Evolutionary conservation across 2,797 vertebrate species (phyloP).

Genomic region (Micromesistius poutassou): DNA sequence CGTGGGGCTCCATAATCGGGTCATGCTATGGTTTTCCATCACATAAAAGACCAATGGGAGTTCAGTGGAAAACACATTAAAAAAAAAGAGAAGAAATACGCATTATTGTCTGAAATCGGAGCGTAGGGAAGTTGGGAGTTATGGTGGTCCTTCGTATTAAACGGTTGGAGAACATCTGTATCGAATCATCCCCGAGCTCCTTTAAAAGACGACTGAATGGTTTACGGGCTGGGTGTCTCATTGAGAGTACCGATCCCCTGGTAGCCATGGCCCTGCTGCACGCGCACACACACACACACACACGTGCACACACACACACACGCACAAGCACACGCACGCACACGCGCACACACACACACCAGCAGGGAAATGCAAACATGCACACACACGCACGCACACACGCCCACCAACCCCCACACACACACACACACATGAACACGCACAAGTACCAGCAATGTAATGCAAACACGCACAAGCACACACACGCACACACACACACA

Average conservation of each 20-base stretch:
- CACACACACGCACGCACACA: too few relatives aligned
- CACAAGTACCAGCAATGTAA: too few relatives aligned
- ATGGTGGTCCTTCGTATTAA: slow-evolving; percentile 48
- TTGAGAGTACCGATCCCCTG: slow-evolving; percentile 6
- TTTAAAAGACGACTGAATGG: slow-evolving; percentile 29
- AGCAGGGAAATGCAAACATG: too few relatives aligned
- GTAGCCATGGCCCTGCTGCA: neutral
- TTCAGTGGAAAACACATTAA: slow-evolving; percentile 19
- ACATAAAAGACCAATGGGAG: slow-evolving; percentile 39
- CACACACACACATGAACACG: too few relatives aligned
- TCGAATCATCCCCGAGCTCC: slow-evolving; percentile 60
- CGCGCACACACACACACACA: too few relatives aligned
- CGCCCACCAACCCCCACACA: too few relatives aligned
- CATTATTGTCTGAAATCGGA: slow-evolving; percentile 42
- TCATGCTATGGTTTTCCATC: slow-evolving; percentile 51
- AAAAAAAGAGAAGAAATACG: slow-evolving; percentile 28
- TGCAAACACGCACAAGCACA: too few relatives aligned
- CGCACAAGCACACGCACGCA: too few relatives aligned
- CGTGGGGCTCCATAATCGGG: slow-evolving; percentile 40
- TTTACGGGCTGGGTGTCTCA: slow-evolving; percentile 18
- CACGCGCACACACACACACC: too few relatives aligned
- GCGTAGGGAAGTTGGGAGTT: slow-evolving; percentile 37
- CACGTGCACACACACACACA: too few relatives aligned
- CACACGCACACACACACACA: too few relatives aligned
- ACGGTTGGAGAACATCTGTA: slow-evolving; percentile 62